A percentile compares a stretch with the other conserved stretches of the same genome.
Evolutionary conservation across 2,797 vertebrate genomes (phyloP).

Genomic region (Florisuga fusca): DNA sequence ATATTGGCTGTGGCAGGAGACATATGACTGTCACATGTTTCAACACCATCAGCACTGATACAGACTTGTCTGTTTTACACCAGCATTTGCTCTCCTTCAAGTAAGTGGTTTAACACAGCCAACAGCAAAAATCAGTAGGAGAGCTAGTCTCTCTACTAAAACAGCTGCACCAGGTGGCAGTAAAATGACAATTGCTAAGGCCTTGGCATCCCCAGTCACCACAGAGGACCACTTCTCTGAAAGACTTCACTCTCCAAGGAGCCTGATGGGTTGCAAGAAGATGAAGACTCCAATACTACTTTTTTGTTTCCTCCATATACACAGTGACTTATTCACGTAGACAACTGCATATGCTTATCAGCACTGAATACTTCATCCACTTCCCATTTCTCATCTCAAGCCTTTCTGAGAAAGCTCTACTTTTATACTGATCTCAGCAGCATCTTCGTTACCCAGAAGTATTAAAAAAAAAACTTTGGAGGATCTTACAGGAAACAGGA

Average conservation of each 20-base stretch:
- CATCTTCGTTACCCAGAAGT: neutral
- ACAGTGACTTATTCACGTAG: neutral
- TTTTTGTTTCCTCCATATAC: rapidly evolving
- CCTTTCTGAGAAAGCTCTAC: neutral
- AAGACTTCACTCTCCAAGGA: neutral
- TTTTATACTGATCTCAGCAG: neutral
- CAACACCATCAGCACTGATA: neutral
- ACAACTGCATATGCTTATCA: neutral
- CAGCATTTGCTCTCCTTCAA: neutral
- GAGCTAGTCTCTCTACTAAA: neutral
- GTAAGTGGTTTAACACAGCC: neutral
- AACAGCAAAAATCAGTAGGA: neutral
- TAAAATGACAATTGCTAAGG: neutral
- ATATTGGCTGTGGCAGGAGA: neutral
- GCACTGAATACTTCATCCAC: neutral
- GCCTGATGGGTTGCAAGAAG: neutral
- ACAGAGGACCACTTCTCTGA: neutral
- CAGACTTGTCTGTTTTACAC: neutral
- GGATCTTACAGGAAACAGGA: neutral
- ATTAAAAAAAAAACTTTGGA: neutral
- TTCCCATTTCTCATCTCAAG: neutral
- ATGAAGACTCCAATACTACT: neutral
- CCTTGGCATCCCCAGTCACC: neutral
- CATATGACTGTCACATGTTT: neutral
- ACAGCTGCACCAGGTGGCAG: slow-evolving; percentile 4